phyloP scores from a whole-genome alignment of 2,888 invertebrate genomes.

The Chaetogeoica ovagalla region DNA sequence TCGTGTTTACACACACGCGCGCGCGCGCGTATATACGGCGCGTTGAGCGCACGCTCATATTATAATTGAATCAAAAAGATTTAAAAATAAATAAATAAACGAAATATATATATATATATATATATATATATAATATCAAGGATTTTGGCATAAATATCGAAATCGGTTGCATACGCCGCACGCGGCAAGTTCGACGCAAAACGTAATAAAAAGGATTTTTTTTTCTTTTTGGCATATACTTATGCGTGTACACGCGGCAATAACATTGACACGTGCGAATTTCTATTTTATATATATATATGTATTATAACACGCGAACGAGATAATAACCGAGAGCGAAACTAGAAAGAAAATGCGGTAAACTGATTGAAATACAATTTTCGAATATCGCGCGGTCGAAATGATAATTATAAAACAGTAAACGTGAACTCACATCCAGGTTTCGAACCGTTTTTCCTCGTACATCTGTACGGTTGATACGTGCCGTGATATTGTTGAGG shows the following conservation, averaged over 20 bases:
- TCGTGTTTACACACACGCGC: no score
- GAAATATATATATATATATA: background rate
- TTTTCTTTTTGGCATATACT: background rate
- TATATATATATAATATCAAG: background rate
- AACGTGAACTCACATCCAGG: slow-evolving; percentile 78
- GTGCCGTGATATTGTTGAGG: slow-evolving; percentile 66
- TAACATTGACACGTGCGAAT: no score
- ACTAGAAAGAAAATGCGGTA: background rate
- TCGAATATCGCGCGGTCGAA: background rate
- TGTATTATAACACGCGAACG: no score
- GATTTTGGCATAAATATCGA: slow-evolving; percentile 33
- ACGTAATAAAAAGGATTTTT: no score
- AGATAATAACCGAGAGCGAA: no score
- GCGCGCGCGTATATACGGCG: no score
- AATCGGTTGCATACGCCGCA: slow-evolving; percentile 4
- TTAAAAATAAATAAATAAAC: background rate
- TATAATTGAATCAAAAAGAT: background rate
- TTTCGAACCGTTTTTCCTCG: slow-evolving; percentile 78
- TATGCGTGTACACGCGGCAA: background rate
- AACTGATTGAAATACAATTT: background rate
- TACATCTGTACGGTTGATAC: slow-evolving; percentile 83
- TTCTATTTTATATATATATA: no score
- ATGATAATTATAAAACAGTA: slow-evolving; percentile 6
- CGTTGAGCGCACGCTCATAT: background rate
- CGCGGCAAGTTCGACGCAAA: no score